A percentile compares a stretch with the other conserved stretches of the same genome.
Conservation (phyloP, 1,140 invertebrate species). For the Pseudobourletiella spinata region DNA sequence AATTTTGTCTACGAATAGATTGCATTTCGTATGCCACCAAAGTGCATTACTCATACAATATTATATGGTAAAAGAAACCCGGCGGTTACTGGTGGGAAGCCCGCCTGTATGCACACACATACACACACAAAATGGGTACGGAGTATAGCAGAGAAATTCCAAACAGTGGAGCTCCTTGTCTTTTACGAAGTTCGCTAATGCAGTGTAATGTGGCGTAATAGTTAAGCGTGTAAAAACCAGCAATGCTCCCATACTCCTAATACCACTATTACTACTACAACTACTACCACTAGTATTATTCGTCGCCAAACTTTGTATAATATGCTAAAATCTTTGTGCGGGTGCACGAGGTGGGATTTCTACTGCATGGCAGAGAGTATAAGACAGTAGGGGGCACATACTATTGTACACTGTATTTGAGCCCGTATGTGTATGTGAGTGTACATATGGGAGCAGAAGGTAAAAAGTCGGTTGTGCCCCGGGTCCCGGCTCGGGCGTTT, state of each 20-base stretch:
- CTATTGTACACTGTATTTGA: not conserved
- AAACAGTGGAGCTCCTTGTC: not conserved
- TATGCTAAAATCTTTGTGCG: not conserved
- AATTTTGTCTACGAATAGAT: no score
- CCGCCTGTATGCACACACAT: no score
- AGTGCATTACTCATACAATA: no score
- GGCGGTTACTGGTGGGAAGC: no score
- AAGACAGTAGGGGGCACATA: not conserved
- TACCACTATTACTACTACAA: no score
- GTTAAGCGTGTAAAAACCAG: not conserved
- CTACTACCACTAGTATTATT: not conserved
- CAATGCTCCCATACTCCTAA: not conserved
- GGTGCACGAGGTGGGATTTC: not conserved
- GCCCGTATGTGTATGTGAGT: not conserved
- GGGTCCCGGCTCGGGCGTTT: constrained; percentile 7
- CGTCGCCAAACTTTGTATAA: not conserved
- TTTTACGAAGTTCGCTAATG: not conserved
- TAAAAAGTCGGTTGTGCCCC: not conserved
- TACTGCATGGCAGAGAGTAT: not conserved
- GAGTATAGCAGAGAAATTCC: not conserved
- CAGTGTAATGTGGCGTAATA: constrained; percentile 6
- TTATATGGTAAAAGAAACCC: no score
- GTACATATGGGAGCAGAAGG: not conserved
- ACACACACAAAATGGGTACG: no score
- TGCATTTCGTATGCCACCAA: no score